A percentile compares a stretch with the other conserved stretches of the same genome.
These are phyloP conservation scores for Leucophenga varia DNA, from an alignment of 1,140 invertebrate species.

Conservation along the genomic window DNA sequence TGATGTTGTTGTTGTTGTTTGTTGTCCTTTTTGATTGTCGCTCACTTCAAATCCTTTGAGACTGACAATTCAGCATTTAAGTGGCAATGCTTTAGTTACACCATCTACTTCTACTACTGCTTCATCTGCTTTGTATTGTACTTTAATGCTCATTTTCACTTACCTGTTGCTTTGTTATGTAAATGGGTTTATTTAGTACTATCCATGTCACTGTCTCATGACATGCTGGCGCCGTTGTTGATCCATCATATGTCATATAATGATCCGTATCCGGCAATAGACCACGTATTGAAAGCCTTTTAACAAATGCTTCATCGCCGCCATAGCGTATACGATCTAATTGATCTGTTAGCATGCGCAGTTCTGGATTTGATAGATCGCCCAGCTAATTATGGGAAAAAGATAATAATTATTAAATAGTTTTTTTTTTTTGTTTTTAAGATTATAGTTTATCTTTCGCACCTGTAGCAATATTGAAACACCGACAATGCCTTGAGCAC, in stretches of 20 bases:
- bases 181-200: conserved; percentile 94
- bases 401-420: neutral
- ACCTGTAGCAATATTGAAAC: conserved; percentile 87
- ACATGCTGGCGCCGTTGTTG: conserved; percentile 90
- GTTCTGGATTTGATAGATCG: conserved; percentile 81
- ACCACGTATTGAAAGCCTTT: conserved; percentile 78
- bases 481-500: conserved; percentile 86
- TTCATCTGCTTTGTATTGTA: neutral
- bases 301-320: conserved; percentile 79
- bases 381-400: conserved; percentile 85
- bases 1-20: neutral
- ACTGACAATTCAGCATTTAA: neutral
- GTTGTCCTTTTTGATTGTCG: neutral
- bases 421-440: conserved; percentile 28
- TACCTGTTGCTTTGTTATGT: conserved; percentile 93
- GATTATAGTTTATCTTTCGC: conserved; percentile 30
- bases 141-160: conserved; percentile 30
- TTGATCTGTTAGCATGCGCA: conserved; percentile 84
- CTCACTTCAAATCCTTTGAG: conserved; percentile 5
- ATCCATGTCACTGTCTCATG: conserved; percentile 95
- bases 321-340: conserved; percentile 84
- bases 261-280: conserved; percentile 89
- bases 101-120: neutral
- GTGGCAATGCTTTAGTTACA: no score
- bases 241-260: conserved; percentile 97